A percentile compares a stretch with the other conserved stretches of the same genome.
Conservation (phyloP, 2,797 vertebrate genomes). For the Spea hammondii region DNA sequence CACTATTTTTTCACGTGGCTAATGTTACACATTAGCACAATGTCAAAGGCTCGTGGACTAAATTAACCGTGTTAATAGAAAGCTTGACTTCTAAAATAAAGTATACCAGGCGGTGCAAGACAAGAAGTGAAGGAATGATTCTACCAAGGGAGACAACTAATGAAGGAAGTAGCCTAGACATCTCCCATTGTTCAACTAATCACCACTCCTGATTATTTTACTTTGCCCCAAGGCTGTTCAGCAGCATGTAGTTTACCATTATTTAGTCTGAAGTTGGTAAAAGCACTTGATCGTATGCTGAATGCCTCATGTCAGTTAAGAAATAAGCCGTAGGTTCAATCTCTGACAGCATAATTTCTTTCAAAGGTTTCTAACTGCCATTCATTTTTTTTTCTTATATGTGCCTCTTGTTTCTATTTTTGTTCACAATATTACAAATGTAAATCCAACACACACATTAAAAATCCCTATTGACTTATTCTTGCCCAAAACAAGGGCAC, state of each 20-base stretch:
- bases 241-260: slow-evolving; percentile 21
- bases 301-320: slow-evolving; percentile 26
- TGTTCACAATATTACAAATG: too few species aligned
- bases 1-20: neutral
- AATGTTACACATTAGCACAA: slow-evolving; percentile 10
- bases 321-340: slow-evolving; percentile 29
- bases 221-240: slow-evolving; percentile 10
- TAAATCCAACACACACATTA: too few species aligned
- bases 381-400: neutral
- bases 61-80: slow-evolving; percentile 30
- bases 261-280: slow-evolving; percentile 34
- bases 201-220: slow-evolving; percentile 28
- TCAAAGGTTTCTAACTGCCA: slow-evolving; percentile 23
- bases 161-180: slow-evolving; percentile 15
- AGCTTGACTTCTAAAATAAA: slow-evolving; percentile 29
- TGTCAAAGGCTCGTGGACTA: slow-evolving; percentile 28
- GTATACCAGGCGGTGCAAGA: slow-evolving; percentile 9
- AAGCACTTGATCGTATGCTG: slow-evolving; percentile 28
- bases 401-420: too few species aligned
- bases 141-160: slow-evolving; percentile 22
- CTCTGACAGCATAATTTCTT: slow-evolving; percentile 32
- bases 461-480: too few species aligned
- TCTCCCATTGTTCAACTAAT: slow-evolving; percentile 33
- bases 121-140: neutral
- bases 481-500: too few species aligned